These are phyloP conservation scores for Nomia melanderi DNA, from an alignment of 1,140 invertebrate species.

Conservation along the genomic window DNA sequence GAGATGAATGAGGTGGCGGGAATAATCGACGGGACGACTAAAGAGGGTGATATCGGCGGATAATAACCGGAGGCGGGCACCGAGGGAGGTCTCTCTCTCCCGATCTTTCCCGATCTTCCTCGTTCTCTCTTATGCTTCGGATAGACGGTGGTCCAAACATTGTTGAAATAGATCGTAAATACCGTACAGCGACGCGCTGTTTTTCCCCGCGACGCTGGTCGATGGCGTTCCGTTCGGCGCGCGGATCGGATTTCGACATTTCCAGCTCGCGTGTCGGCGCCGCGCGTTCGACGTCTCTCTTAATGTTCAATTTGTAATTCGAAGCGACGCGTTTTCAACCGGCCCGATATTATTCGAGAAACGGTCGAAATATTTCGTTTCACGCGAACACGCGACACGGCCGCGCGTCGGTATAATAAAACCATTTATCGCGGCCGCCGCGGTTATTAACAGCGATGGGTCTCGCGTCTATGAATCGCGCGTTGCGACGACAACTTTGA, in stretches of 20 bases:
- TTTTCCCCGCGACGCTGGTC: neutral
- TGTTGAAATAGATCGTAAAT: slow-evolving; percentile 28
- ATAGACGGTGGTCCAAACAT: slow-evolving; percentile 10
- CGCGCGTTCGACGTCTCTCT: neutral
- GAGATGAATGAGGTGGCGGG: slow-evolving; percentile 19
- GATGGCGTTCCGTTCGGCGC: neutral
- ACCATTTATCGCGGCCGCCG: neutral
- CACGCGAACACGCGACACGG: neutral
- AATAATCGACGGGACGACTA: slow-evolving; percentile 21
- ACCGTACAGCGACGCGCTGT: neutral
- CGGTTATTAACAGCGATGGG: neutral
- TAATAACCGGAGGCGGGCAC: slow-evolving; percentile 21
- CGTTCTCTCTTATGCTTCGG: neutral
- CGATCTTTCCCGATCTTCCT: too few relatives aligned
- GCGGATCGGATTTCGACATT: neutral
- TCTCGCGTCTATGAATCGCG: neutral
- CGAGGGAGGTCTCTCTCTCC: neutral
- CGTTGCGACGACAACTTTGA: neutral
- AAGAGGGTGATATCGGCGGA: slow-evolving; percentile 30
- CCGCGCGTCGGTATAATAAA: neutral
- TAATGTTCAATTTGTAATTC: slow-evolving; percentile 1
- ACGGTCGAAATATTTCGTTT: neutral
- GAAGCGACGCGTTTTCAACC: neutral
- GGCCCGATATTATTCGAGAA: neutral
- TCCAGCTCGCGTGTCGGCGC: neutral